Evolutionary conservation across 2,888 invertebrate genomes (phyloP).

Genomic region (Mystacides longicornis): DNA sequence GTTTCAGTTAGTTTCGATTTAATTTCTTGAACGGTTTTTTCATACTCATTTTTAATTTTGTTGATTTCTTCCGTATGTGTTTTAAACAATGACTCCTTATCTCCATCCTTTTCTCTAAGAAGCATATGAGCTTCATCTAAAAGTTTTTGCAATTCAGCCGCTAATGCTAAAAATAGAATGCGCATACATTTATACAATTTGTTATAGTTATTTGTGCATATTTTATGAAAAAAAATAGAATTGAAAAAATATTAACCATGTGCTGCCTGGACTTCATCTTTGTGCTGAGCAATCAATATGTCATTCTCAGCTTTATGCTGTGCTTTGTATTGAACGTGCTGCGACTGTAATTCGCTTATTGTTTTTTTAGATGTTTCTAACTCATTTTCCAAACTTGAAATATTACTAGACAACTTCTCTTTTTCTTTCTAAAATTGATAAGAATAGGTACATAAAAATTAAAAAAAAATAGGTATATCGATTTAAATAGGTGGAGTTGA

Average conservation of each 20-base stretch:
- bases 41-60: slow-evolving; percentile 43
- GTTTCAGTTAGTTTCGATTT: slow-evolving; percentile 61
- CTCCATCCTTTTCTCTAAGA: slow-evolving; percentile 45
- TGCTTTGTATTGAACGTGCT: slow-evolving; percentile 15
- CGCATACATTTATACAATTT: no score
- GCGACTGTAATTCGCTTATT: slow-evolving; percentile 35
- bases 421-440: slow-evolving; percentile 34
- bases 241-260: slow-evolving; percentile 34
- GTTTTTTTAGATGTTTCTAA: slow-evolving; percentile 37
- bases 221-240: slow-evolving; percentile 1
- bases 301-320: slow-evolving; percentile 24
- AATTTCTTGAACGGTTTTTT: slow-evolving; percentile 45
- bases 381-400: slow-evolving; percentile 42
- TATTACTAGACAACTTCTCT: slow-evolving; percentile 46
- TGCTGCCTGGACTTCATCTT: slow-evolving; percentile 42
- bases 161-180: slow-evolving; percentile 41
- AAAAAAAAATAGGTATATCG: no score
- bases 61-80: slow-evolving; percentile 45
- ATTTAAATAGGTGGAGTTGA: no score
- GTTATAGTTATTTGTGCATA: no score
- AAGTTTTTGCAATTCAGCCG: slow-evolving; percentile 45
- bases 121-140: slow-evolving; percentile 47
- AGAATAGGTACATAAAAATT: not conserved
- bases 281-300: slow-evolving; percentile 36
- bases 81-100: slow-evolving; percentile 46